phyloP scores from a whole-genome alignment of 2,113 vertebrate genomes.

The Chaenocephalus aceratus region DNA sequence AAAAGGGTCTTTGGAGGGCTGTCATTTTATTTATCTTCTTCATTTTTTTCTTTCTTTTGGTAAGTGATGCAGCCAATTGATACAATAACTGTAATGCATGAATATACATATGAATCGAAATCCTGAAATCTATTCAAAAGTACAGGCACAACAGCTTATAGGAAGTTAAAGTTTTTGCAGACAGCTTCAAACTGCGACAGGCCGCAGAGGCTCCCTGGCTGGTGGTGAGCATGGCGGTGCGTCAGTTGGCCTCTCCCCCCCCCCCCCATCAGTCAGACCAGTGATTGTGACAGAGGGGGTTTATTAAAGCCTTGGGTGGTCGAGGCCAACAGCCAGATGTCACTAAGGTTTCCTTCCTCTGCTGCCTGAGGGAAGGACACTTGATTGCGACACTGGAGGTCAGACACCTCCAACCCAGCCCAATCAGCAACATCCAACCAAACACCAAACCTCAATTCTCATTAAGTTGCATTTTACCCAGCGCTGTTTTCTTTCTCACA shows the following conservation, averaged over 20 bases:
- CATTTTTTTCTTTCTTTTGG: neutral
- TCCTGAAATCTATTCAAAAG: constrained; percentile 3
- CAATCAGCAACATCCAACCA: constrained; percentile 61
- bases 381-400: constrained; percentile 81
- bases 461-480: constrained; percentile 13
- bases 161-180: neutral
- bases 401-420: constrained; percentile 65
- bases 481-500: constrained; percentile 5
- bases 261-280: constrained; percentile 69
- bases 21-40: neutral
- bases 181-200: constrained; percentile 23
- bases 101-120: neutral
- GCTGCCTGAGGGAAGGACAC: constrained; percentile 78
- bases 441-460: constrained; percentile 29
- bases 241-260: constrained; percentile 80
- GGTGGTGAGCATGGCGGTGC: constrained; percentile 52
- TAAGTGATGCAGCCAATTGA: neutral
- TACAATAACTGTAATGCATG: neutral
- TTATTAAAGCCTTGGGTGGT: constrained; percentile 86
- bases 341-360: constrained; percentile 90
- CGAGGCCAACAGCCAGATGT: constrained; percentile 85
- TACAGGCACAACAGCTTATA: neutral
- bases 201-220: constrained; percentile 34
- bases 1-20: neutral
- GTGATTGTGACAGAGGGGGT: constrained; percentile 88